Conservation (phyloP, 1,140 invertebrate species). For the Tenebrio molitor region DNA sequence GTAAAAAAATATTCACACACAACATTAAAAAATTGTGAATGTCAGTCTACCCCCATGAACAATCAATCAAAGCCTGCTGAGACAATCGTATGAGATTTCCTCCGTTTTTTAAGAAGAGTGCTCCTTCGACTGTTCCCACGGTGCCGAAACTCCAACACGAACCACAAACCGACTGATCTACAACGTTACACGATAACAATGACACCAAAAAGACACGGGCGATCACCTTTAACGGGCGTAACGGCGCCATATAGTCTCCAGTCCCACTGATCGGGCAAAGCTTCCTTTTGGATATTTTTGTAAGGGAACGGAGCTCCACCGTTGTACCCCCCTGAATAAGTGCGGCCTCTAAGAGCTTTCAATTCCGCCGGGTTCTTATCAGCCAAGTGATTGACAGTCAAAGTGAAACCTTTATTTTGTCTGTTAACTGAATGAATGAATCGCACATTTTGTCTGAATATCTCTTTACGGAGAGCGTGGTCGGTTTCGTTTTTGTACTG, state of each 20-base stretch:
- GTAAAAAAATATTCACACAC: constrained; percentile 7
- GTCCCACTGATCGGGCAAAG: constrained; percentile 81
- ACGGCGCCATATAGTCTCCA: constrained; percentile 95
- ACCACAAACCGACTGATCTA: constrained; percentile 95
- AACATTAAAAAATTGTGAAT: constrained; percentile 11
- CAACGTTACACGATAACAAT: constrained; percentile 23
- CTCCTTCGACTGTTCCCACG: constrained; percentile 92
- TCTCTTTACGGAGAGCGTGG: constrained; percentile 78
- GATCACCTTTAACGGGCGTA: constrained; percentile 89
- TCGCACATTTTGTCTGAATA: constrained; percentile 91
- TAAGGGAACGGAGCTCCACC: constrained; percentile 86
- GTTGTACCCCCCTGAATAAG: constrained; percentile 77
- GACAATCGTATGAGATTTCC: constrained; percentile 86
- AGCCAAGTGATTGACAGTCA: constrained; percentile 91
- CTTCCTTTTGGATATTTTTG: constrained; percentile 64
- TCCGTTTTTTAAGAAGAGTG: constrained; percentile 87
- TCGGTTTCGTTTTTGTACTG: constrained; percentile 77
- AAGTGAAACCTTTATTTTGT: constrained; percentile 72
- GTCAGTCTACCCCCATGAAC: constrained; percentile 97
- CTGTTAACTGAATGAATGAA: constrained; percentile 66
- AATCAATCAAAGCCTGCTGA: constrained; percentile 94
- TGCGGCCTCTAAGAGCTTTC: constrained; percentile 82
- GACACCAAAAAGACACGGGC: neutral
- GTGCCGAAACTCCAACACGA: constrained; percentile 98
- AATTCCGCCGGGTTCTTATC: constrained; percentile 87